A percentile compares a stretch with the other conserved stretches of the same genome.
Evolutionary conservation across 2,113 vertebrate genomes (phyloP).

Genomic region (Candoia aspera): DNA sequence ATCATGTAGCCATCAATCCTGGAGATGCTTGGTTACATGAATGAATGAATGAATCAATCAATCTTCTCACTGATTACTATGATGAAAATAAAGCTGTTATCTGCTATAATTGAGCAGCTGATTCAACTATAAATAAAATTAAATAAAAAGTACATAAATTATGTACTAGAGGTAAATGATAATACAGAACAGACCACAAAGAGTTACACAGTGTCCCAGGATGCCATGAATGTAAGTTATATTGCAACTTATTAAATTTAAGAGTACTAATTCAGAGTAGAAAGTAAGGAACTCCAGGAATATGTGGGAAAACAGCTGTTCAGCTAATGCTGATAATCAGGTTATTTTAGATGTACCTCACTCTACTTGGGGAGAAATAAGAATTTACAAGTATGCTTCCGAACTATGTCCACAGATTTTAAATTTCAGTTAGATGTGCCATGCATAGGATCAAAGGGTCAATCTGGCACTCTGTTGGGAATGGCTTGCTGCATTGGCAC

Average conservation of each 20-base stretch:
- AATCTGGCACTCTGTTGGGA: neutral
- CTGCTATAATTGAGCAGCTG: neutral
- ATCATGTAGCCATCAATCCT: too few relatives aligned
- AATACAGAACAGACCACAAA: slow-evolving; percentile 4
- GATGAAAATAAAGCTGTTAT: neutral
- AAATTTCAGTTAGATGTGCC: neutral
- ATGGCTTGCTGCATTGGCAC: neutral
- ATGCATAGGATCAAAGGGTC: neutral
- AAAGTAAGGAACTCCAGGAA: slow-evolving; percentile 7
- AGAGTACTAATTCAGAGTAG: slow-evolving; percentile 11
- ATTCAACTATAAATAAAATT: slow-evolving; percentile 9
- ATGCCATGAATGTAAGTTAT: neutral
- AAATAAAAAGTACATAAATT: neutral
- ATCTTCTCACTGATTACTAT: neutral
- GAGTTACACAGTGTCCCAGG: slow-evolving; percentile 4
- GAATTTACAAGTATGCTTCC: neutral
- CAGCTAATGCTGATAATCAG: neutral
- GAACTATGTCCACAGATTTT: neutral
- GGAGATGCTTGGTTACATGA: too few relatives aligned
- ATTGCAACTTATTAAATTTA: slow-evolving; percentile 19
- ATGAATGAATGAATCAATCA: too few relatives aligned
- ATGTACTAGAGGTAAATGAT: neutral
- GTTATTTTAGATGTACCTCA: neutral
- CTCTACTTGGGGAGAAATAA: neutral
- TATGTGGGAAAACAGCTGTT: slow-evolving; percentile 5